Base-by-base conservation (phyloP, 2,888 invertebrate species). In the Phengaris arion region DNA sequence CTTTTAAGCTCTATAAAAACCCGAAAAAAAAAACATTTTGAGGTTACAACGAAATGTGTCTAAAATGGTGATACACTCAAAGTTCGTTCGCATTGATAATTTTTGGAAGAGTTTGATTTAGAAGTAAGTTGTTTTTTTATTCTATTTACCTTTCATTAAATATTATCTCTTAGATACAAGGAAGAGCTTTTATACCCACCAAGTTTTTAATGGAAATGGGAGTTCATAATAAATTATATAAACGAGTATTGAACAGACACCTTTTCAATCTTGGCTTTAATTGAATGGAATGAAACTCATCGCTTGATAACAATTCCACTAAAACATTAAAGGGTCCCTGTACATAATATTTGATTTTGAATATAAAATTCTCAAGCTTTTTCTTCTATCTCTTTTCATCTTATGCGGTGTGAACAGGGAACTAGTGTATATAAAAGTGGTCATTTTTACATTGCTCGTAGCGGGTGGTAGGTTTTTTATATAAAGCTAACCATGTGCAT, bases 1-100 rank as follows among this genome's bases (percentile, higher is more conserved):
- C 73, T 48, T 73, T 76, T 77, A 70, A 70, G 52, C 77, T 74
- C 78, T 75, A 79, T 77, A 57, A 68, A 68, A 70, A 70, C 10
- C 46, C 22, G 15, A 12, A 72, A 52, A 72, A 48, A 51, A 70
- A 72, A 68, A 35, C 15, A 10, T 13, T 64, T 64, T 45, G 64
- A 45, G 35, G 45, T 45, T 64, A 35, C 10, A 10, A 48, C 6
- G 48, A 48, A 51, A 51, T 70, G 72, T 72, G 72, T 52, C 35
- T 7, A 72, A 72, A 72, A 72, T 72, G 72, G 72, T 72, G 51
- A 72, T 22, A 13, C 2, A 48, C 51, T 51, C 13, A 6, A 51
- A 52, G 51, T 51, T 15, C 35, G 10, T 64, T 22, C 22, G 22
- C 13, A 12, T 54, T 35, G 51, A 15, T 70, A 10, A 12, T 54